phyloP scores from a whole-genome alignment of 2,113 vertebrate species.

The Gavia stellata region DNA sequence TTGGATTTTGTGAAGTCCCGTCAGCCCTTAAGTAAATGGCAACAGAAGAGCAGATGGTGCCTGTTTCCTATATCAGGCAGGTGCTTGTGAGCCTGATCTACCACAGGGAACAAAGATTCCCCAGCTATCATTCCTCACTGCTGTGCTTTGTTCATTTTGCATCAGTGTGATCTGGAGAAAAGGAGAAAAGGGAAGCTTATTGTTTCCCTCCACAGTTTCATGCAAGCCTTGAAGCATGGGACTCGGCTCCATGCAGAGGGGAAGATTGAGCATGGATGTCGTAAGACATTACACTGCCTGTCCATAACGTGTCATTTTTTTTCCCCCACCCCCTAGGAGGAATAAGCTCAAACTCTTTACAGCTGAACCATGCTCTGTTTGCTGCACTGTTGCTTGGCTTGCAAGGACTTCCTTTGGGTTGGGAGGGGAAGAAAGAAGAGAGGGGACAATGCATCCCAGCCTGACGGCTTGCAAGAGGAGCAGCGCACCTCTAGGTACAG shows the following conservation, averaged over 20 bases:
- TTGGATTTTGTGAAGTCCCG: not conserved
- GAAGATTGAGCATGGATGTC: not conserved
- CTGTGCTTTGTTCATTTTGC: not conserved
- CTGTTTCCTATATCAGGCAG: not conserved
- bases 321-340: fast-evolving
- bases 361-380: not conserved
- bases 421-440: not conserved
- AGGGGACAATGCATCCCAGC: not conserved
- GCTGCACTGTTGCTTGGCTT: fast-evolving
- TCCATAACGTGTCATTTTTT: fast-evolving
- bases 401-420: not conserved
- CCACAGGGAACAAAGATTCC: not conserved
- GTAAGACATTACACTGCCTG: not conserved
- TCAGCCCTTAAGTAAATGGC: not conserved
- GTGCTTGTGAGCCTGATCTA: not conserved
- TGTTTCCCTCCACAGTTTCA: not conserved
- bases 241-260: not conserved
- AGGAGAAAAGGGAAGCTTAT: not conserved
- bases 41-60: not conserved
- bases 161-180: not conserved
- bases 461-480: not conserved
- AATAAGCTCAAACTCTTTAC: not conserved
- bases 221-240: fast-evolving
- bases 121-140: not conserved
- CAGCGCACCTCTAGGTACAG: not conserved